Evolutionary conservation across 2,113 vertebrate genomes (phyloP).

Genomic region (Pleuronectes platessa): DNA sequence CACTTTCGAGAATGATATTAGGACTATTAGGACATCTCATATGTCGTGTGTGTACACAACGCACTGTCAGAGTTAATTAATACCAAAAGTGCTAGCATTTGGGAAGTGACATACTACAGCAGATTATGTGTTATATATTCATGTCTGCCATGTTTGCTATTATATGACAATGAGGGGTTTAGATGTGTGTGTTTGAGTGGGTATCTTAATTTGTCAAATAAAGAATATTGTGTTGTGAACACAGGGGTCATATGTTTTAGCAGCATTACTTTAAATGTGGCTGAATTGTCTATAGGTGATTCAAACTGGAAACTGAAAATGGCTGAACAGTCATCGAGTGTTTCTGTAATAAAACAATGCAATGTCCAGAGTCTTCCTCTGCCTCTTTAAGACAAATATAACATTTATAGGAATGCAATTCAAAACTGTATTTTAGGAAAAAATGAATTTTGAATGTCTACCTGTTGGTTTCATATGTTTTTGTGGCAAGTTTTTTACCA

Average conservation of each 20-base stretch:
- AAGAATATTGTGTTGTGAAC: constrained; percentile 19
- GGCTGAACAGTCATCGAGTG: constrained; percentile 25
- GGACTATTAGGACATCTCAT: constrained; percentile 10
- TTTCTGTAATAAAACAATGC: constrained; percentile 71
- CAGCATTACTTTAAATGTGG: constrained; percentile 22
- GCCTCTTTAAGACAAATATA: background rate
- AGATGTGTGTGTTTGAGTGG: constrained; percentile 28
- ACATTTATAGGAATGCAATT: background rate
- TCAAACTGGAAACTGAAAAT: constrained; percentile 56
- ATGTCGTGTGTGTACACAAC: constrained; percentile 12
- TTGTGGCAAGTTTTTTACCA: too few relatives aligned
- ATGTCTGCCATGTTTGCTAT: constrained; percentile 42
- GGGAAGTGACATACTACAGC: constrained; percentile 15
- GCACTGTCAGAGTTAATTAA: constrained; percentile 26
- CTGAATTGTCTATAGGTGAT: constrained; percentile 39
- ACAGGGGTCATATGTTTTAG: constrained; percentile 20
- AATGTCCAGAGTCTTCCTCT: constrained; percentile 12
- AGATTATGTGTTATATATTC: constrained; percentile 52
- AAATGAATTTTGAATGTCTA: background rate
- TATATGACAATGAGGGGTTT: constrained; percentile 28
- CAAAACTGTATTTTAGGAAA: background rate
- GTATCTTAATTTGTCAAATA: constrained; percentile 13
- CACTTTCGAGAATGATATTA: constrained; percentile 66
- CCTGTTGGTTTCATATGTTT: too few relatives aligned
- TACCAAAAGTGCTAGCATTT: constrained; percentile 53